Base-by-base conservation (phyloP, 1,140 invertebrate species). In the Plectrocnemia conspersa region DNA sequence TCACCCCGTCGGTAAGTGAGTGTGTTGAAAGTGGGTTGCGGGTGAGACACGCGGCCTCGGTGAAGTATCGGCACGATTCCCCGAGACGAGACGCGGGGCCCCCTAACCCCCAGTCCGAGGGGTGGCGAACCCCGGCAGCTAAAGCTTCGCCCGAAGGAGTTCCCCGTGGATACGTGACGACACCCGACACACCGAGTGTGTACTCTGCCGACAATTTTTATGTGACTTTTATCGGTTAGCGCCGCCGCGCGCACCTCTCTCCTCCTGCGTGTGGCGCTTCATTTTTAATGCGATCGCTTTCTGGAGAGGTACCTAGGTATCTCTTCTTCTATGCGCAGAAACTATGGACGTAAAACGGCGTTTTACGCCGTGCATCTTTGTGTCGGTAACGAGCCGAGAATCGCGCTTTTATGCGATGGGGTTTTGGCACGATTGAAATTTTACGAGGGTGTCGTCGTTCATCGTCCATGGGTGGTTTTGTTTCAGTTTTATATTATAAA, bases 151-250 rank as follows among this genome's bases (percentile, higher is more conserved):
- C 41, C 42, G 40, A 22, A 35, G 47, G 47, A 45, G 40, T 45
- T 54, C 23, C 40, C 52, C 52, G 9, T 3, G 35, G 5, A 25
- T 54, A 54, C 52, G 52, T 54, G 52, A 54, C 52, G 52, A 54
- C 52, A 45, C 29, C 3, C 35, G 35, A 36, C 35, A 18, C 3
- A 36, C 35, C 13, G 35, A 18, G 35, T n/a, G n/a, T n/a, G 32
- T 32, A 50, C 36, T 50, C 33, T 50, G 40, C 47, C 47, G 29
- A 33, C 47, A 54, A 54, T 54, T 54, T 54, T 54, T 54, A 54
- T 54, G 52, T 44, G 52, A 54, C 41, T 54, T 54, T 50, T 54
- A 44, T 45, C 52, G 41, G 41, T 44, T 45, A 54, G 32, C 41
- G 35, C 52, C 23, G 25, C 38, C 36, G n/a, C 24, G 29, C 40